Conservation (phyloP, 2,113 vertebrate species). For the Colistium nudipinnis region DNA sequence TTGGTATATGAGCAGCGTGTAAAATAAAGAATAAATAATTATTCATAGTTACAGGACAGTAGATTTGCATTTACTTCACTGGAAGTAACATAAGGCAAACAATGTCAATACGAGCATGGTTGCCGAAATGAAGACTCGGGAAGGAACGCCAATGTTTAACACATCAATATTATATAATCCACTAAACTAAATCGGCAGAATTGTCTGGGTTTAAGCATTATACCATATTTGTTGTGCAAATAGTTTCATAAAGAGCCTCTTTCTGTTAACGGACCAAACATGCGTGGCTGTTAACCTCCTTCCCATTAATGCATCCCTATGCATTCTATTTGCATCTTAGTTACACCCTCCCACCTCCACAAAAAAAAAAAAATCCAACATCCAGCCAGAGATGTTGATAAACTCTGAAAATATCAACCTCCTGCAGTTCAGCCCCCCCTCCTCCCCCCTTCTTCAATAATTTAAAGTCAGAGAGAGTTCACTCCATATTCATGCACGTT, state of each 20-base stretch:
- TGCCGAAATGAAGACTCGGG: neutral
- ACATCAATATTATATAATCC: neutral
- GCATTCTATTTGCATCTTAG: no score
- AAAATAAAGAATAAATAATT: no score
- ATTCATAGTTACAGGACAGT: no score
- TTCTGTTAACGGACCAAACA: no score
- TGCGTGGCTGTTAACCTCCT: no score
- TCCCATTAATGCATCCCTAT: no score
- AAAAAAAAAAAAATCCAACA: neutral
- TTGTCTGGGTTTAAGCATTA: neutral
- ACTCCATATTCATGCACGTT: conserved; percentile 27
- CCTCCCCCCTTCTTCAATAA: neutral
- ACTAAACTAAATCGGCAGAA: neutral
- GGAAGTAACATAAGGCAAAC: no score
- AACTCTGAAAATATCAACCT: neutral
- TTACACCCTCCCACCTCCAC: no score
- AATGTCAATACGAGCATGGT: neutral
- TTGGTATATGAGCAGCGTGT: neutral
- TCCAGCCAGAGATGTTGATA: neutral
- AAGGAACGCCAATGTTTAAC: no score
- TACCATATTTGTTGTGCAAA: neutral
- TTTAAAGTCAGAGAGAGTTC: neutral
- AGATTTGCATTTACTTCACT: no score
- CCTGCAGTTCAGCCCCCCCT: neutral
- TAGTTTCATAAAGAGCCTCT: no score